phyloP scores from a whole-genome alignment of 2,113 vertebrate genomes.

The Cyprinodon brontotheroides region DNA sequence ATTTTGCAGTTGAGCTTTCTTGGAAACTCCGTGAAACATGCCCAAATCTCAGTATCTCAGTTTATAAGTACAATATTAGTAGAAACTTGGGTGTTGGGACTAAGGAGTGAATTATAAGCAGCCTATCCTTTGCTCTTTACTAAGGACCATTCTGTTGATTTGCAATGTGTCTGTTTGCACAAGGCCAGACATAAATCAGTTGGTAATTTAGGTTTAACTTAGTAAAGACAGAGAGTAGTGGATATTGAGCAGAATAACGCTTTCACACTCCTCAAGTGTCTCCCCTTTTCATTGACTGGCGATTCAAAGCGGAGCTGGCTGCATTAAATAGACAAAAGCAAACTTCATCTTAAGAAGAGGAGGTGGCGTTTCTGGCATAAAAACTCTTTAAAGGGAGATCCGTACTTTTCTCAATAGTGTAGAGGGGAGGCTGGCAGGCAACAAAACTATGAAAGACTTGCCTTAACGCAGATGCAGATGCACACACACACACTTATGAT shows the following conservation, averaged over 20 bases:
- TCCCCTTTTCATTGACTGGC: conserved; percentile 30
- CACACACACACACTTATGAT: conserved; percentile 37
- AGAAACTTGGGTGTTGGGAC: neutral
- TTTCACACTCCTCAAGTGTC: conserved; percentile 63
- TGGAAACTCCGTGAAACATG: neutral
- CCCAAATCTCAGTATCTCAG: neutral
- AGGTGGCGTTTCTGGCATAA: conserved; percentile 33
- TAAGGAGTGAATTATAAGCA: conserved; percentile 28
- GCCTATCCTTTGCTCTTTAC: conserved; percentile 18
- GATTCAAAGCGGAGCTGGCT: conserved; percentile 27
- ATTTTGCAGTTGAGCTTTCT: no score
- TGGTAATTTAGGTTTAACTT: conserved; percentile 71
- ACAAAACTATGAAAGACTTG: neutral
- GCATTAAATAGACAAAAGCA: conserved; percentile 68
- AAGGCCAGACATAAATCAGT: conserved; percentile 60
- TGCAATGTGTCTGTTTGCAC: conserved; percentile 38
- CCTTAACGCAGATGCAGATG: conserved; percentile 3
- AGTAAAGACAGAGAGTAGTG: conserved; percentile 28
- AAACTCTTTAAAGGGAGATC: conserved; percentile 64
- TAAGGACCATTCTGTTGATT: conserved; percentile 49
- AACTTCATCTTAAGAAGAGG: conserved; percentile 38
- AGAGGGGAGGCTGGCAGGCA: conserved; percentile 13
- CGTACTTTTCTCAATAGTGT: conserved; percentile 41
- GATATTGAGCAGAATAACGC: conserved; percentile 49
- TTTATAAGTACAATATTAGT: neutral